Evolutionary conservation across 2,888 invertebrate genomes (phyloP).

Genomic region (Eretmocerus hayati): DNA sequence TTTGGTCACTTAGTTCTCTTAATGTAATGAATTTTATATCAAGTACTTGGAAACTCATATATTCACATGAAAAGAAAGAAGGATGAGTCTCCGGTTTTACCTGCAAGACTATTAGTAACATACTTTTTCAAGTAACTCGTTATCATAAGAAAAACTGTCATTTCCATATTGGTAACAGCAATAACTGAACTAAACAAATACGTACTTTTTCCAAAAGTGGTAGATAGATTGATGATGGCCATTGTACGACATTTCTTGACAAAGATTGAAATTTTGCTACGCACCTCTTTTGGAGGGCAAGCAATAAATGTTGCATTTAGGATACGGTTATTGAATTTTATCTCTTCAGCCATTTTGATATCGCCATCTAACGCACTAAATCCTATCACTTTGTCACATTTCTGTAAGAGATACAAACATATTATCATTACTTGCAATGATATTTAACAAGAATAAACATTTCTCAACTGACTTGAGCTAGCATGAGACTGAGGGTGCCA

Average conservation of each 20-base stretch:
- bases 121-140: too few relatives aligned
- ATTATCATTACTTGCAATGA: neutral
- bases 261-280: slow-evolving; percentile 12
- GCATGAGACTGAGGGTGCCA: slow-evolving; percentile 17
- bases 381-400: slow-evolving; percentile 20
- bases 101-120: too few relatives aligned
- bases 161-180: too few relatives aligned
- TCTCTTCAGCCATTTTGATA: slow-evolving; percentile 14
- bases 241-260: slow-evolving; percentile 13
- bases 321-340: slow-evolving; percentile 9
- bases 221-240: slow-evolving; percentile 8
- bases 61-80: neutral
- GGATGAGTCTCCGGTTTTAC: neutral
- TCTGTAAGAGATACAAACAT: slow-evolving; percentile 8
- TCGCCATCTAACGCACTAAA: slow-evolving; percentile 9
- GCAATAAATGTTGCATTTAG: slow-evolving; percentile 14
- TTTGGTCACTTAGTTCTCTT: too few relatives aligned
- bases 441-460: neutral
- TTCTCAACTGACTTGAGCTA: slow-evolving; percentile 12
- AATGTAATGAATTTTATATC: too few relatives aligned
- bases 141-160: too few relatives aligned
- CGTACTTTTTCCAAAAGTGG: slow-evolving; percentile 20
- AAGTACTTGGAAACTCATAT: too few relatives aligned
- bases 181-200: too few relatives aligned
- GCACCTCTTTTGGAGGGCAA: slow-evolving; percentile 14